Evolutionary conservation across 2,113 vertebrate species (phyloP).

Genomic region (Siniperca knerii): DNA sequence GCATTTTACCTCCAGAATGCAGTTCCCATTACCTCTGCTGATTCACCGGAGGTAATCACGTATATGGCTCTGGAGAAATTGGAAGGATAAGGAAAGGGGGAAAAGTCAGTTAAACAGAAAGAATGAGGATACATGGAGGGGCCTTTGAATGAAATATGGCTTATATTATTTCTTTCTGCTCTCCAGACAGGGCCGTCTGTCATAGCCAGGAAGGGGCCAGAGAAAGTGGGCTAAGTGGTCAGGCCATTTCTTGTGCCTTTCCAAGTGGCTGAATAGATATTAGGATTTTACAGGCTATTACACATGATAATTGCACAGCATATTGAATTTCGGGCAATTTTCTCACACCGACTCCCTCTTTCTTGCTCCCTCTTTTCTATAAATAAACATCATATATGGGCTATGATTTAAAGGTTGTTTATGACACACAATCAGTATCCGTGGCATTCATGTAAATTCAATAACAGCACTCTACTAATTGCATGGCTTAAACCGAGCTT

Average conservation of each 20-base stretch:
- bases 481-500: conserved; percentile 73
- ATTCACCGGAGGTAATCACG: conserved; percentile 73
- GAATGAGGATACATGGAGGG: conserved; percentile 74
- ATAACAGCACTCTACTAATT: conserved; percentile 75
- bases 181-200: conserved; percentile 83
- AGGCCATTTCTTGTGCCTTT: conserved; percentile 83
- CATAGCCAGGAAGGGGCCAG: conserved; percentile 76
- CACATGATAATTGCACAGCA: conserved; percentile 86
- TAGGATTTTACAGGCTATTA: conserved; percentile 89
- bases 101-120: conserved; percentile 73
- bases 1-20: conserved; percentile 49
- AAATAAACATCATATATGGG: conserved; percentile 70
- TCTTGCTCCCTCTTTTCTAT: conserved; percentile 58
- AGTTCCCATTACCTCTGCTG: conserved; percentile 51
- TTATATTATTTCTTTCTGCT: conserved; percentile 81
- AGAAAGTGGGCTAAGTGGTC: conserved; percentile 84
- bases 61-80: conserved; percentile 60
- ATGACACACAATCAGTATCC: conserved; percentile 55
- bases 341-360: conserved; percentile 59
- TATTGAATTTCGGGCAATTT: conserved; percentile 83
- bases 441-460: conserved; percentile 72
- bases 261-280: conserved; percentile 84
- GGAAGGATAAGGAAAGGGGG: conserved; percentile 52
- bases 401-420: conserved; percentile 74
- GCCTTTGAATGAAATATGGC: conserved; percentile 84